Percentiles rank a stretch among this genome's conserved stretches.
These are phyloP conservation scores for Agrilus planipennis DNA, from an alignment of 1,140 invertebrate species.

Conservation along the genomic window DNA sequence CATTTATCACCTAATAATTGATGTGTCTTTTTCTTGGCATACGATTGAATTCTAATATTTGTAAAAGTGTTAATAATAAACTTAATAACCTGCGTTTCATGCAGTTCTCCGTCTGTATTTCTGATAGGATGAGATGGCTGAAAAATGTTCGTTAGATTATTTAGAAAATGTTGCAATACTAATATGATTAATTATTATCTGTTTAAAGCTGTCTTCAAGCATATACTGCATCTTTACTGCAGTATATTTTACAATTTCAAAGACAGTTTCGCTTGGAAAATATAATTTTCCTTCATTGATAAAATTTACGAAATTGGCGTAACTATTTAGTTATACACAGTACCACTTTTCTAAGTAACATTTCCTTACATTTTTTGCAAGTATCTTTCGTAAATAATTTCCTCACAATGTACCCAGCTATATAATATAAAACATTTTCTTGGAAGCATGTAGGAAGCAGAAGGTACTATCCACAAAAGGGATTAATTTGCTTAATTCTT, in stretches of 20 bases:
- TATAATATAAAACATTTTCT: conserved; percentile 17
- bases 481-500: too few relatives aligned
- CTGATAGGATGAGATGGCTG: background rate
- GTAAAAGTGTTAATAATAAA: background rate
- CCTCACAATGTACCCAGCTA: conserved; percentile 12
- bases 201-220: background rate
- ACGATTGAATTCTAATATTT: background rate
- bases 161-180: background rate
- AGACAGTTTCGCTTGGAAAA: background rate
- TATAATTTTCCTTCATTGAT: conserved; percentile 5
- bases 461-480: too few relatives aligned
- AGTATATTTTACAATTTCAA: conserved; percentile 1
- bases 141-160: background rate
- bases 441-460: too few relatives aligned
- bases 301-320: background rate
- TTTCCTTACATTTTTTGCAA: too few relatives aligned
- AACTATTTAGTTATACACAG: background rate
- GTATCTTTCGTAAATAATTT: conserved; percentile 12
- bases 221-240: background rate
- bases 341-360: too few relatives aligned
- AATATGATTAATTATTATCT: background rate
- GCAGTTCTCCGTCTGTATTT: background rate
- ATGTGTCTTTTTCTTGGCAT: background rate
- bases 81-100: conserved; percentile 2
- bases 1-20: conserved; percentile 1